phyloP scores from a whole-genome alignment of 2,888 invertebrate species.

The Harpagoxenus sublaevis region DNA sequence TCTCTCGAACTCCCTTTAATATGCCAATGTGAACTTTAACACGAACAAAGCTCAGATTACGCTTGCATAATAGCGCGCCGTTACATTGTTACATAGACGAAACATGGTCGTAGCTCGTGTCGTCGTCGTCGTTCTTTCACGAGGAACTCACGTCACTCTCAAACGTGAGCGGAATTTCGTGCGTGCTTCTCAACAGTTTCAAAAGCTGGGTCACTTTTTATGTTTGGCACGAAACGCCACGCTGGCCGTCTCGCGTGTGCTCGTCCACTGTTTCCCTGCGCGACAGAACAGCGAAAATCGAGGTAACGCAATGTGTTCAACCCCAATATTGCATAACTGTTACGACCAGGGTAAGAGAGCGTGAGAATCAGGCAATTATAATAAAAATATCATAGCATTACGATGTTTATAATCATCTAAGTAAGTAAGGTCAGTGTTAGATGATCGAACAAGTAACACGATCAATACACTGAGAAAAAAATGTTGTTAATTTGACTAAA shows the following conservation, averaged over 20 bases:
- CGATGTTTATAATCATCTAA: background rate
- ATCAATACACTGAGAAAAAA: no score
- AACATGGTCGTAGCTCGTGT: conserved; percentile 59
- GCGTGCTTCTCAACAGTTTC: conserved; percentile 60
- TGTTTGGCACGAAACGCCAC: conserved; percentile 17
- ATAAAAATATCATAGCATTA: background rate
- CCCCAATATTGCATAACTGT: conserved; percentile 19
- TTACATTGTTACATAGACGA: conserved; percentile 69
- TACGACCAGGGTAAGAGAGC: background rate
- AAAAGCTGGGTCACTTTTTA: conserved; percentile 64
- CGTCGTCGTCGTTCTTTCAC: conserved; percentile 63
- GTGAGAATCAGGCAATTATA: background rate
- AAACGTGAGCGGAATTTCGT: conserved; percentile 77
- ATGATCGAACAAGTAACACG: background rate
- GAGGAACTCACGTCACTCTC: conserved; percentile 75
- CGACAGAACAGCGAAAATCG: background rate
- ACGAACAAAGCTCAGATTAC: conserved; percentile 66
- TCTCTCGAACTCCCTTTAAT: background rate
- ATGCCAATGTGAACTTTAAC: conserved; percentile 61
- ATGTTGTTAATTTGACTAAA: no score
- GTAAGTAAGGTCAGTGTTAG: background rate
- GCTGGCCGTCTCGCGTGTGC: background rate
- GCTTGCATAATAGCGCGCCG: conserved; percentile 70
- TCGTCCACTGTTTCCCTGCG: background rate
- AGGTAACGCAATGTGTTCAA: conserved; percentile 5